phyloP scores from a whole-genome alignment of 2,888 invertebrate genomes.

The Plemyria rubiginata region DNA sequence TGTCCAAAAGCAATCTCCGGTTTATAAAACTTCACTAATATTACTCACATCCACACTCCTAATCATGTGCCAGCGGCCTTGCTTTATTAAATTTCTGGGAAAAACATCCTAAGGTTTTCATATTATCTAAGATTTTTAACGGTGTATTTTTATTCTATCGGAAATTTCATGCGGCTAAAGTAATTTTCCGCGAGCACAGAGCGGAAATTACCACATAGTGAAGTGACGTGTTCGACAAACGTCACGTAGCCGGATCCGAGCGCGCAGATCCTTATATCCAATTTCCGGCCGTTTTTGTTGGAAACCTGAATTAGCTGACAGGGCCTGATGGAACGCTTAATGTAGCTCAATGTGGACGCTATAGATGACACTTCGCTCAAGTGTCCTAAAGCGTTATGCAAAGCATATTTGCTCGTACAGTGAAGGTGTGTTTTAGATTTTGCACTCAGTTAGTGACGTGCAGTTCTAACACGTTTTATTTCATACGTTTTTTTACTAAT shows the following conservation, averaged over 20 bases:
- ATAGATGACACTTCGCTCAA: constrained; percentile 41
- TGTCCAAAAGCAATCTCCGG: neutral
- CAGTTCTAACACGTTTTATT: too few species aligned
- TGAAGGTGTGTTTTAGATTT: too few species aligned
- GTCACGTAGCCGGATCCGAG: constrained; percentile 82
- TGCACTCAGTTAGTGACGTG: too few species aligned
- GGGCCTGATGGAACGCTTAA: constrained; percentile 78
- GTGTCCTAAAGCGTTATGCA: too few species aligned
- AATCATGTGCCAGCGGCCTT: constrained; percentile 31
- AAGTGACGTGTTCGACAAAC: constrained; percentile 84
- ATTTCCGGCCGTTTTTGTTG: constrained; percentile 84
- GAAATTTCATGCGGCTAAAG: constrained; percentile 83
- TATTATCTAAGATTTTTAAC: constrained; percentile 63
- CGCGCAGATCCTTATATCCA: constrained; percentile 84
- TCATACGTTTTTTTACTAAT: neutral
- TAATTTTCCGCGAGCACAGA: constrained; percentile 82
- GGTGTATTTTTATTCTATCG: constrained; percentile 75
- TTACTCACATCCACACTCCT: constrained; percentile 23
- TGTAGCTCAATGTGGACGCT: constrained; percentile 66
- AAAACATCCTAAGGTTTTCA: constrained; percentile 47
- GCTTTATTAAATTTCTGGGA: constrained; percentile 39
- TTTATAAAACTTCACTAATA: constrained; percentile 20
- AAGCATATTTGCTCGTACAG: too few species aligned
- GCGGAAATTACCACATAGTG: constrained; percentile 85
- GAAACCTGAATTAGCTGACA: constrained; percentile 82